phyloP scores from a whole-genome alignment of 2,888 invertebrate genomes.

The Calameuta pallipes region DNA sequence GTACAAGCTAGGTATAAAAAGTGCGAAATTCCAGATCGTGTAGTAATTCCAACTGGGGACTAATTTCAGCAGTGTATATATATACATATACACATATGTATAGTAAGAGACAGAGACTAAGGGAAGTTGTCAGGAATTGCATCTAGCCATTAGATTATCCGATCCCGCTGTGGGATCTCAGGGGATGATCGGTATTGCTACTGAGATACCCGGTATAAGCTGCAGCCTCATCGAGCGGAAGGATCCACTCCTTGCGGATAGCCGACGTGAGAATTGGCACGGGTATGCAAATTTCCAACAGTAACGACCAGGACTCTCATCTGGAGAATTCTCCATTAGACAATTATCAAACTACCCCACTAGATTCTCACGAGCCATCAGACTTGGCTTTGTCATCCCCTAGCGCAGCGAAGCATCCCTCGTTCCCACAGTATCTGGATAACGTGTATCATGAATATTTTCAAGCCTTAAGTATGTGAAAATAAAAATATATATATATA shows the following conservation, averaged over 20 bases:
- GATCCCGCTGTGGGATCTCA: not conserved
- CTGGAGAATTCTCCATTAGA: not conserved
- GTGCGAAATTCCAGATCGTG: not conserved
- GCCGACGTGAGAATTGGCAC: not conserved
- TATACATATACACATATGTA: too few species aligned
- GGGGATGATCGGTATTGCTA: not conserved
- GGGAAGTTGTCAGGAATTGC: not conserved
- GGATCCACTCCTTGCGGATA: not conserved
- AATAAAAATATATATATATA: too few species aligned
- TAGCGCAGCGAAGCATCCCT: not conserved
- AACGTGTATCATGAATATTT: not conserved
- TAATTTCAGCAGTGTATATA: too few species aligned
- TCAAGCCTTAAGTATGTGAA: not conserved
- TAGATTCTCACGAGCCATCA: not conserved
- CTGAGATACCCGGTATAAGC: not conserved
- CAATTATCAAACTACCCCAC: not conserved
- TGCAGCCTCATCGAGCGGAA: not conserved
- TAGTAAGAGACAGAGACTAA: too few species aligned
- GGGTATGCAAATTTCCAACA: not conserved
- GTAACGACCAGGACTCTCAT: not conserved
- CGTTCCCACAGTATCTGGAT: not conserved
- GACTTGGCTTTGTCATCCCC: not conserved
- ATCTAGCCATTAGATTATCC: not conserved
- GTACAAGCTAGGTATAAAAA: not conserved
- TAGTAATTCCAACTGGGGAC: too few species aligned